Percentiles rank a stretch among this genome's conserved stretches.
Conservation (phyloP, 2,113 vertebrate species). For the Tursiops truncatus region DNA sequence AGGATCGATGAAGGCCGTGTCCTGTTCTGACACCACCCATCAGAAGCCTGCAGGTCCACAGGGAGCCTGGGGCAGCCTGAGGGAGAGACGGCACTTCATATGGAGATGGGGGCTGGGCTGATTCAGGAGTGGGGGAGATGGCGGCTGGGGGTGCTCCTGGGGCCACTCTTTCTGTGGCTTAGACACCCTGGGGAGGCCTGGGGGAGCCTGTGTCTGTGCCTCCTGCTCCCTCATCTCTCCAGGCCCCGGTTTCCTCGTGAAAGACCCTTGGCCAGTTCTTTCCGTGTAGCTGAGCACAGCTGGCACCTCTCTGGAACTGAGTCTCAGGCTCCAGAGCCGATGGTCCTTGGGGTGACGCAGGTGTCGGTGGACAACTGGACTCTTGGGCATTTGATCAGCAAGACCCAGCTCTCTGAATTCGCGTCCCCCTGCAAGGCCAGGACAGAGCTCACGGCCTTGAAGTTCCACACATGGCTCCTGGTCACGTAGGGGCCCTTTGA, state of each 20-base stretch:
- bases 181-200: background rate
- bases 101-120: background rate
- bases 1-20: background rate
- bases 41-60: background rate
- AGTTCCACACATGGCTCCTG: background rate
- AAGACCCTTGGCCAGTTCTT: background rate
- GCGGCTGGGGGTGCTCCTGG: background rate
- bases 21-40: background rate
- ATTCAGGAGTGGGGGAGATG: background rate
- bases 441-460: no score
- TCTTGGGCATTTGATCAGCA: background rate
- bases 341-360: background rate
- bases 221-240: background rate
- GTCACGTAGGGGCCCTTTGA: background rate
- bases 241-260: background rate
- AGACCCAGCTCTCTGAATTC: background rate
- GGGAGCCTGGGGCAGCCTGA: background rate
- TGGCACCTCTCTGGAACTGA: background rate
- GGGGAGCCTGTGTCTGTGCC: background rate
- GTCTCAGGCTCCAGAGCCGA: background rate
- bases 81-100: background rate
- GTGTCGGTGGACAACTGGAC: fast-evolving
- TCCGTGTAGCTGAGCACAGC: background rate
- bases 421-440: fast-evolving
- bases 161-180: no score